Conservation (phyloP, 2,888 invertebrate genomes). For the Athalia cordata region DNA sequence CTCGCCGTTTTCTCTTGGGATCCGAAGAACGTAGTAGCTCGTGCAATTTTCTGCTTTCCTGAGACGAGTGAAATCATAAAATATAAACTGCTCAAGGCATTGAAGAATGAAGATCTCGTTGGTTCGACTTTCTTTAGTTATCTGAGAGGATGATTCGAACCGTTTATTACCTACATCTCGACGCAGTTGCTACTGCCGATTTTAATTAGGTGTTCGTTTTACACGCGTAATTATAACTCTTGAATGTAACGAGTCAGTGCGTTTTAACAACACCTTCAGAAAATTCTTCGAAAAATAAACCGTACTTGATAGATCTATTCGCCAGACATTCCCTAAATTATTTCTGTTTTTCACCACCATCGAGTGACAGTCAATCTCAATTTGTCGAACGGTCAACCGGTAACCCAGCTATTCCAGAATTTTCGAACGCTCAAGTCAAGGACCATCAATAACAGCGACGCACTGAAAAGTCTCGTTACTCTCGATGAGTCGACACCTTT, state of each 20-base stretch:
- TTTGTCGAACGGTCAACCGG: not conserved
- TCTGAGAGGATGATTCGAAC: conserved; percentile 30
- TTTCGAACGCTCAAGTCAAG: not conserved
- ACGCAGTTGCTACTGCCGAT: not conserved
- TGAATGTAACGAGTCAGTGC: not conserved
- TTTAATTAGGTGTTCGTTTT: conserved; percentile 40
- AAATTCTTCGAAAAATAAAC: too few species aligned
- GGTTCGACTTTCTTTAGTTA: conserved; percentile 9
- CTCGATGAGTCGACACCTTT: not conserved
- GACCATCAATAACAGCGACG: not conserved
- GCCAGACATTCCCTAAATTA: too few species aligned
- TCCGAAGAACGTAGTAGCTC: too few species aligned
- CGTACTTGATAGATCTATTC: too few species aligned
- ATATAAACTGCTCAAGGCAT: too few species aligned
- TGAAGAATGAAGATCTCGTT: too few species aligned
- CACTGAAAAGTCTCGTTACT: not conserved
- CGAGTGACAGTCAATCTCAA: too few species aligned
- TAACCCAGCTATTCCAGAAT: not conserved
- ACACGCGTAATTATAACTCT: conserved; percentile 30
- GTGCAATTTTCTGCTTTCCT: too few species aligned
- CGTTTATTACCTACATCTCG: conserved; percentile 21
- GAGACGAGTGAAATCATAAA: too few species aligned
- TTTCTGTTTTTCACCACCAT: too few species aligned
- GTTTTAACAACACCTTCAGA: not conserved
- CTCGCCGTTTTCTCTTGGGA: too few species aligned